A percentile compares a stretch with the other conserved stretches of the same genome.
Evolutionary conservation across 2,797 vertebrate species (phyloP).

Genomic region (Ambastaia sidthimunki): DNA sequence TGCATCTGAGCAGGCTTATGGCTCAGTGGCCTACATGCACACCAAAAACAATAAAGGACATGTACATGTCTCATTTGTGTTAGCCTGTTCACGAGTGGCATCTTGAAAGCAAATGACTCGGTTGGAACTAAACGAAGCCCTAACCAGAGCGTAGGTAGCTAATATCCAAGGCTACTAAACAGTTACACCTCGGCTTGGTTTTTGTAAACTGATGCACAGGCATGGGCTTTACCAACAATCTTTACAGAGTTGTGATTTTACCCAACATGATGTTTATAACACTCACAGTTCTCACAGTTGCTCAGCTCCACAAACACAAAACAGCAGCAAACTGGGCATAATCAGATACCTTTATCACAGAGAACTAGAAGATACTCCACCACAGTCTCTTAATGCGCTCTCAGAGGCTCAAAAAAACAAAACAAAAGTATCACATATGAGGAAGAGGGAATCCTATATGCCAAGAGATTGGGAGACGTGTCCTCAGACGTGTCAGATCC

Average conservation of each 20-base stretch:
- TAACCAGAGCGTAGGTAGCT: not conserved
- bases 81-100: not conserved
- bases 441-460: not conserved
- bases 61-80: not conserved
- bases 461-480: not conserved
- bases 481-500: not conserved
- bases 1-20: not conserved
- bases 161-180: not conserved
- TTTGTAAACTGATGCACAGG: not conserved
- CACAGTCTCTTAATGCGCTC: constrained; percentile 61
- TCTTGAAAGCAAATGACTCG: not conserved
- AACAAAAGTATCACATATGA: too few species aligned
- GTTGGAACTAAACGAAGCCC: not conserved
- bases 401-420: constrained; percentile 50
- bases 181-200: not conserved
- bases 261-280: not conserved
- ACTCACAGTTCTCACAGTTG: not conserved
- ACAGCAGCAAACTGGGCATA: not conserved
- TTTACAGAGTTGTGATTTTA: not conserved
- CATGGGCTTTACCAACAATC: not conserved
- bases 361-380: not conserved
- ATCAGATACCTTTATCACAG: not conserved
- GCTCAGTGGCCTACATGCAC: constrained; percentile 1
- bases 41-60: not conserved
- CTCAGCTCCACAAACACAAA: not conserved